A percentile compares a stretch with the other conserved stretches of the same genome.
Conservation (phyloP, 1,140 invertebrate genomes). For the Spodoptera frugiperda region DNA sequence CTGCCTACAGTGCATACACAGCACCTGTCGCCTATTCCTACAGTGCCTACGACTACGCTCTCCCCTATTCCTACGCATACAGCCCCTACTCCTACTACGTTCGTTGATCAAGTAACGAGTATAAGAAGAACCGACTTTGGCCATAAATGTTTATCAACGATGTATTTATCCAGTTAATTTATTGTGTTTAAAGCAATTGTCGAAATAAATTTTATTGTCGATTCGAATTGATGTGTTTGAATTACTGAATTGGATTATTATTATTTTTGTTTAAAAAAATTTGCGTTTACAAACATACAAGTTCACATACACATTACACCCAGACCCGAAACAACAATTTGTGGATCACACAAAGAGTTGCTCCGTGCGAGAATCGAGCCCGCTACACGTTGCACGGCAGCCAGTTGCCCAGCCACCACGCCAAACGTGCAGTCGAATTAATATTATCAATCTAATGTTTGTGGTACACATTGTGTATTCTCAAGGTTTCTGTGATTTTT, state of each 20-base stretch:
- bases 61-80: slow-evolving; percentile 65
- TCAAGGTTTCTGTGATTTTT: no score
- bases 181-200: background rate
- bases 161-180: slow-evolving; percentile 1
- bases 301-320: no score
- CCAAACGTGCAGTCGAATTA: no score
- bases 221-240: background rate
- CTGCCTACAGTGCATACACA: slow-evolving; percentile 60
- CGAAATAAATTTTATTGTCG: slow-evolving; percentile 22
- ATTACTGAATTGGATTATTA: background rate
- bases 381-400: no score
- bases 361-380: no score
- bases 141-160: background rate
- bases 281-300: no score
- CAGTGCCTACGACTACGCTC: slow-evolving; percentile 57
- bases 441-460: no score
- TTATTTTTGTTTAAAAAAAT: no score
- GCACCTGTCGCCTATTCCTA: slow-evolving; percentile 66
- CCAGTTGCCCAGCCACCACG: no score
- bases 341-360: no score
- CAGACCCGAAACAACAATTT: no score
- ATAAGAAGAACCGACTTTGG: background rate
- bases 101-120: slow-evolving; percentile 57
- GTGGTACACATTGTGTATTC: no score
- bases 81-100: slow-evolving; percentile 70